Evolutionary conservation across 2,888 invertebrate species (phyloP), one percentile per base, ranked within the genome.

Genomic region (Blastobasis adustella): DNA sequence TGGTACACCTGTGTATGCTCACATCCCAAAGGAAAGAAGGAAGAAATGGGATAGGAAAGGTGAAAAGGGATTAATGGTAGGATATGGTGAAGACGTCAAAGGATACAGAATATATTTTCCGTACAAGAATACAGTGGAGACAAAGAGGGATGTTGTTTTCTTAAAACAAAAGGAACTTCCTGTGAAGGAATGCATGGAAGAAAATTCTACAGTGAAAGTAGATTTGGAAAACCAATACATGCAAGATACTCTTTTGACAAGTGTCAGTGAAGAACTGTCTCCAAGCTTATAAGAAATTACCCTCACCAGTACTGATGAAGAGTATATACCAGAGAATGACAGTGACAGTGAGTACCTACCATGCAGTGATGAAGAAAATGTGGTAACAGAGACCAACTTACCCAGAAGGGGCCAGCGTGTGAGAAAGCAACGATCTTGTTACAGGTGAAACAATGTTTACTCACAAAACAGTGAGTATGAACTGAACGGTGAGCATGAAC

Each of bases 91-190:
- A 40, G 46, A 45, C 7, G 46, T 46, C 9, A 58, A 59, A 46
- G 57, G 55, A 1, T 58, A 51, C 23, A 54, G 57, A 45, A 50
- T 61, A 8, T 61, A 51, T 46, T 58, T 53, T 46, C 48, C 56
- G 10, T 10, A 55, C 0, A 53, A 51, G 45, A 56, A 54, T 37
- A 40, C 23, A 40, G 55, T 61, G 6, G 53, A 56, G 38, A 55
- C 52, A 3, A 53, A 55, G 43, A 51, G 56, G 49, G 57, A 61
- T 45, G 45, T 58, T 5, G 45, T 53, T 45, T 58, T 60, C 23
- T 4, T 49, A 8, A 9, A 49, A 49, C 38, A 23, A 23, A 3
- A 23, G 23, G 23, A 23, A 23, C 9, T 40, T 40, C 6, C 40
- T 8, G 40, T 8, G 9, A 40, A 40, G 6, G 45, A 46, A 43